These are phyloP conservation scores for Phortica okadai DNA, from an alignment of 2,888 invertebrate genomes.

Conservation along the genomic window DNA sequence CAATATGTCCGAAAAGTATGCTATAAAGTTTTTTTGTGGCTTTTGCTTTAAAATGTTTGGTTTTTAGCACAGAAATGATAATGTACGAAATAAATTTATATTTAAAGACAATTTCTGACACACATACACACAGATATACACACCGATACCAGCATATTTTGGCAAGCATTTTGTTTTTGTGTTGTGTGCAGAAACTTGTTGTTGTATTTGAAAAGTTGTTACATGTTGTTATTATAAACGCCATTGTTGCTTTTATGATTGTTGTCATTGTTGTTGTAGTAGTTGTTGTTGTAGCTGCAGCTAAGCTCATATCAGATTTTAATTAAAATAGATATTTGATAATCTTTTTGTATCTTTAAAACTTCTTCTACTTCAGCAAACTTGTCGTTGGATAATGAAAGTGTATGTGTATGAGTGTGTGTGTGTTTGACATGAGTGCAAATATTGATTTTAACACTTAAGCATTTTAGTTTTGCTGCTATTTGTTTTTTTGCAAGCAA, in stretches of 20 bases:
- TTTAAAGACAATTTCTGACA: background rate
- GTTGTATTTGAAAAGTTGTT: background rate
- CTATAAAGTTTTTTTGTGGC: background rate
- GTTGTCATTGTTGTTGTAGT: background rate
- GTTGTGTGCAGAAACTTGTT: background rate
- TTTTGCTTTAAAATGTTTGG: too few relatives aligned
- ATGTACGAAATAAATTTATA: background rate
- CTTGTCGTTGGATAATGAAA: background rate
- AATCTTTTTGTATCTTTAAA: background rate
- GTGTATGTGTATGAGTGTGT: background rate
- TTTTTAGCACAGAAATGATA: too few relatives aligned
- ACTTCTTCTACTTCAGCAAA: background rate
- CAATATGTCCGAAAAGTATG: background rate
- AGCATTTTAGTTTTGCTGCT: background rate
- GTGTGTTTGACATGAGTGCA: constrained; percentile 3
- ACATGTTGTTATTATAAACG: constrained; percentile 9
- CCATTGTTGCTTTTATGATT: background rate
- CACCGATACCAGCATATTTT: background rate
- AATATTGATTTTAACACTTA: constrained; percentile 31
- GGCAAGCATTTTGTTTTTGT: background rate
- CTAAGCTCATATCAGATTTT: constrained; percentile 23
- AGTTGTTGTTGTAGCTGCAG: background rate
- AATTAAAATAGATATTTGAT: constrained; percentile 30
- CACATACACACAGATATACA: background rate
- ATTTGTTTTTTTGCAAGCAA: background rate